Conservation (phyloP, 2,888 invertebrate genomes). For the Zaprionus lineosus region DNA sequence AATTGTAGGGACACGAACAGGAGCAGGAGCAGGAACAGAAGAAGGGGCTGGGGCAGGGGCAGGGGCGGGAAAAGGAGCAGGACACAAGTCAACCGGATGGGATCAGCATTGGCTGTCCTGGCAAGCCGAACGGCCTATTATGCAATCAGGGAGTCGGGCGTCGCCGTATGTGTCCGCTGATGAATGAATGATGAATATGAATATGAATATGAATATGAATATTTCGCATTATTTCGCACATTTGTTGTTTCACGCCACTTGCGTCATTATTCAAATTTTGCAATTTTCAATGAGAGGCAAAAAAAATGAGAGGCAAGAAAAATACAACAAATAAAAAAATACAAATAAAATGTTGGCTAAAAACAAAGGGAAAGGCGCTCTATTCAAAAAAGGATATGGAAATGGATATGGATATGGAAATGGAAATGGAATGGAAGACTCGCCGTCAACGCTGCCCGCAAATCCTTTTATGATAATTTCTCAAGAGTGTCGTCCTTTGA, state of each 20-base stretch:
- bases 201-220: slow-evolving; percentile 45
- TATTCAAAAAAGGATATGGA: slow-evolving; percentile 54
- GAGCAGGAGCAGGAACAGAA: slow-evolving; percentile 1
- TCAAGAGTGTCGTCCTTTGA: slow-evolving; percentile 82
- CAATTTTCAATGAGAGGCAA: slow-evolving; percentile 56
- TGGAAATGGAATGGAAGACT: slow-evolving; percentile 32
- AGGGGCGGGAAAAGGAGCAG: neutral
- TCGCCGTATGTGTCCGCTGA: slow-evolving; percentile 6
- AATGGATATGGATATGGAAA: slow-evolving; percentile 14
- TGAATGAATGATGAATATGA: slow-evolving; percentile 14
- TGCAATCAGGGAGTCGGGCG: slow-evolving; percentile 46
- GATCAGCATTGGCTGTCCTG: slow-evolving; percentile 35
- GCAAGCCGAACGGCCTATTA: slow-evolving; percentile 47
- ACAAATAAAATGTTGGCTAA: slow-evolving; percentile 1
- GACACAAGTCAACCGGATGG: slow-evolving; percentile 29
- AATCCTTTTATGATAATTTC: slow-evolving; percentile 82
- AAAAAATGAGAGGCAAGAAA: slow-evolving; percentile 33
- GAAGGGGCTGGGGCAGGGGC: neutral
- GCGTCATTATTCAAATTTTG: slow-evolving; percentile 73
- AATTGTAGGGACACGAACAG: slow-evolving; percentile 27
- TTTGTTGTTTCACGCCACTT: slow-evolving; percentile 67
- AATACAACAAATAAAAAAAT: slow-evolving; percentile 5
- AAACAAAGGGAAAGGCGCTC: slow-evolving; percentile 65
- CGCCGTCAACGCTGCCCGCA: slow-evolving; percentile 51
- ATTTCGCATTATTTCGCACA: slow-evolving; percentile 18